phyloP scores from a whole-genome alignment of 2,888 invertebrate genomes.

The Nephrotoma guestfalica region DNA sequence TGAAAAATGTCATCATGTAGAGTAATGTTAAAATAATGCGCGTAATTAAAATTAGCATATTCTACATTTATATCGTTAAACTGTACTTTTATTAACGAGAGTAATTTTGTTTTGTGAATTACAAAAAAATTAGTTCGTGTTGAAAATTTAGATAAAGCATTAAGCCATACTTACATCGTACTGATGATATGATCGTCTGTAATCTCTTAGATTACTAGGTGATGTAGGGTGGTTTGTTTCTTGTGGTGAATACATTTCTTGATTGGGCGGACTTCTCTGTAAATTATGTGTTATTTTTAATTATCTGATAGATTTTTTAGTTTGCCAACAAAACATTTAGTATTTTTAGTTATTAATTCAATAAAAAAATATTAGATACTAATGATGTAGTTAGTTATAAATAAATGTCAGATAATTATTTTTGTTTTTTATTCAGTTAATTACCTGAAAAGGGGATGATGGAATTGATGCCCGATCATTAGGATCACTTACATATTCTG shows the following conservation, averaged over 20 bases:
- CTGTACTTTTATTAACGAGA: not conserved
- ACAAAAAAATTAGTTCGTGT: not conserved
- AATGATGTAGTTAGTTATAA: not conserved
- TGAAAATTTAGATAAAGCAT: not conserved
- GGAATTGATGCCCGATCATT: constrained; percentile 20
- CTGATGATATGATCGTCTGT: constrained; percentile 29
- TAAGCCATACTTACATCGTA: constrained; percentile 28
- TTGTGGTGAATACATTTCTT: constrained; percentile 19
- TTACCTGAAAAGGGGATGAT: constrained; percentile 29
- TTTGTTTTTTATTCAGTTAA: not conserved
- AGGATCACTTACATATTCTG: constrained; percentile 21
- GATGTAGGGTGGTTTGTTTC: constrained; percentile 28
- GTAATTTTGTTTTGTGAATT: not conserved
- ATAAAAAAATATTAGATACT: not conserved
- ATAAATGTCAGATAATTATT: not conserved
- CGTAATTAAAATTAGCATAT: not conserved
- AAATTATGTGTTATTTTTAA: constrained; percentile 8
- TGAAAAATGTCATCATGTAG: not conserved
- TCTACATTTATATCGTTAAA: not conserved
- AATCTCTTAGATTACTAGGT: constrained; percentile 29
- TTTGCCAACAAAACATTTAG: not conserved
- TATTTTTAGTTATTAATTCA: not conserved
- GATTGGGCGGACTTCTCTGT: constrained; percentile 18
- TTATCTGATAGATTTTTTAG: not conserved
- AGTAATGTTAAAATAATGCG: not conserved